Evolutionary conservation across 2,797 vertebrate species (phyloP), one percentile per base, ranked within the genome.

Genomic region (Pangasius larnaudii): DNA sequence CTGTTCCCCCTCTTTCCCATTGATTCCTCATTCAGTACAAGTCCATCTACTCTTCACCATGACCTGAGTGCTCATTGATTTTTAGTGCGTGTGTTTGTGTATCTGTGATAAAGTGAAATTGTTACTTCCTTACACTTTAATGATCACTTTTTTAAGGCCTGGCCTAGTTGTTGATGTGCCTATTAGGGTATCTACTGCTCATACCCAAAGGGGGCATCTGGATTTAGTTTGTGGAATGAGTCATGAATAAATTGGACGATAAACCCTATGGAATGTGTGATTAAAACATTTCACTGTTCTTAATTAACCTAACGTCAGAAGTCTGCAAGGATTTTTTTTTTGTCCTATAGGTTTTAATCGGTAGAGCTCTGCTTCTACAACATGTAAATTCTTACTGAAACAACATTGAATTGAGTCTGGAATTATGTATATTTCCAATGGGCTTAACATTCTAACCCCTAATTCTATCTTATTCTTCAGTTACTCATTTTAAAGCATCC

Each of bases 161-260:
- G 30, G 78, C 2, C 49, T 82, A 65, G 84, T 11, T 75, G 71
- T 18, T 77, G 27, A 72, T 49, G 84, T 77, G 49, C 53, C 77
- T 86, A 69, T 51, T 74, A 85, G 56, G 46, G n/a, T 81, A 88
- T 85, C 65, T 81, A 13, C 39, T 69, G 63, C 53, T 74, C 5
- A 1, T 42, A 14, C n/a, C 84, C 59, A 49, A 13, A 39, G 30
- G 88, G 53, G 71, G 36, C 86, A 89, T 88, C 86, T 89, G 89
- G 69, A 88, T 91, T 89, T 86, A 36, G 39, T 91, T 89, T 88
- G 39, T 51, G 30, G 72, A 86, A 49, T 85, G 84, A 90, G 83
- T 87, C 80, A 89, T 58, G 69, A 86, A 86, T 86, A 90, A 85
- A 82, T 63, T 86, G 84, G 39, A 87, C 27, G 72, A 85, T 36